These are phyloP conservation scores for Laothoe populi DNA, from an alignment of 2,888 invertebrate species.

Conservation along the genomic window DNA sequence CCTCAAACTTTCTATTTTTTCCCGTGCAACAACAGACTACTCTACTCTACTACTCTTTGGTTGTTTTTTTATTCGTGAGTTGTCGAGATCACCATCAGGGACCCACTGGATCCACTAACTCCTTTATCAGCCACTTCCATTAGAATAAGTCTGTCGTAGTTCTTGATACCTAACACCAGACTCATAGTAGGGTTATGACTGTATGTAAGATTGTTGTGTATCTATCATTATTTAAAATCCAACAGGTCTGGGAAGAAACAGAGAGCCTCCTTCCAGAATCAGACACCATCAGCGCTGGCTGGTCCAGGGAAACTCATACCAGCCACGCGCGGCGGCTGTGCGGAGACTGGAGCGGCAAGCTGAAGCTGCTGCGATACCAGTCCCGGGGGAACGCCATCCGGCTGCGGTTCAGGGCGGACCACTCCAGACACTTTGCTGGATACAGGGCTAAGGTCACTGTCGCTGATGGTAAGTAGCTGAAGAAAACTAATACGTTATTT, in stretches of 20 bases:
- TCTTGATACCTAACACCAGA: no score
- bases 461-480: constrained; percentile 87
- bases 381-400: constrained; percentile 86
- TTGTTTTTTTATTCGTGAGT: no score
- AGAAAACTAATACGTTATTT: no score
- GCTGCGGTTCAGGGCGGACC: constrained; percentile 90
- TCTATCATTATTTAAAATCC: background rate
- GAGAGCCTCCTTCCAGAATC: constrained; percentile 68
- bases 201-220: no score
- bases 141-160: no score
- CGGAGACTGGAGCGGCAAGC: constrained; percentile 92
- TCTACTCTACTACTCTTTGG: no score
- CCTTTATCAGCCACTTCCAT: no score
- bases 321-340: constrained; percentile 84
- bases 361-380: constrained; percentile 89
- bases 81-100: no score
- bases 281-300: constrained; percentile 71
- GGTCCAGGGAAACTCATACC: constrained; percentile 60
- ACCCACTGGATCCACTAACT: no score
- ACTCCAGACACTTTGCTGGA: constrained; percentile 90
- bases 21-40: no score
- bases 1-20: no score
- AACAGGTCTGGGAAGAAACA: constrained; percentile 74
- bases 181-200: no score
- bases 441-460: constrained; percentile 89